These are phyloP conservation scores for Drosophila mimetica DNA, from an alignment of 2,888 invertebrate species.

Conservation along the genomic window DNA sequence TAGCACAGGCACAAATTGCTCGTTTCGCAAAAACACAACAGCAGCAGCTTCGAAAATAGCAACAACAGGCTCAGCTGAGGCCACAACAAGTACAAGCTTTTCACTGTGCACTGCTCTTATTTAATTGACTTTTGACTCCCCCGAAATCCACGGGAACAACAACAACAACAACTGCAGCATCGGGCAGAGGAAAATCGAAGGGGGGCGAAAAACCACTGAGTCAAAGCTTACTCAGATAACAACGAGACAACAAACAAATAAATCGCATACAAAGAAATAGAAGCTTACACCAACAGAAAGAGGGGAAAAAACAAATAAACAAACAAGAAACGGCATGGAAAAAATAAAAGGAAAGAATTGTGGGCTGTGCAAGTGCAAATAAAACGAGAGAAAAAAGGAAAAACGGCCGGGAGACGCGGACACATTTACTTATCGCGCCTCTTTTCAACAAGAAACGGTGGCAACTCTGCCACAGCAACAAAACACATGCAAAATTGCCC, in stretches of 20 bases:
- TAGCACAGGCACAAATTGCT: constrained; percentile 68
- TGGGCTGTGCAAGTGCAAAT: constrained; percentile 74
- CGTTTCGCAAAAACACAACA: constrained; percentile 59
- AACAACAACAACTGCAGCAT: constrained; percentile 36
- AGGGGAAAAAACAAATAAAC: constrained; percentile 35
- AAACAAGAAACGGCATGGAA: constrained; percentile 30
- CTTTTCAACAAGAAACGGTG: constrained; percentile 73
- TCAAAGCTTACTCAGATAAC: constrained; percentile 72
- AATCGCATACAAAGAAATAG: constrained; percentile 70
- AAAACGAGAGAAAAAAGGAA: constrained; percentile 49
- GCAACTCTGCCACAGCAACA: constrained; percentile 64
- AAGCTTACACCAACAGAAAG: constrained; percentile 64
- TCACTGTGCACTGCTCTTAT: constrained; percentile 80
- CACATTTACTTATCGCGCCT: constrained; percentile 81
- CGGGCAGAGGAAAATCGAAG: constrained; percentile 15
- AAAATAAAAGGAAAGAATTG: constrained; percentile 54
- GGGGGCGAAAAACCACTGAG: constrained; percentile 24
- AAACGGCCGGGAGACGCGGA: constrained; percentile 62
- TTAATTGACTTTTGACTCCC: constrained; percentile 83
- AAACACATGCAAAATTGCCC: constrained; percentile 76
- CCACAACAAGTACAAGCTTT: constrained; percentile 67
- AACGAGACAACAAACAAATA: constrained; percentile 79
- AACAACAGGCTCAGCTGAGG: constrained; percentile 30
- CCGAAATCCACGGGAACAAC: constrained; percentile 65
- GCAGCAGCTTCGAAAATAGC: constrained; percentile 28